phyloP scores from a whole-genome alignment of 2,113 vertebrate genomes.

The Ceratotherium simum region DNA sequence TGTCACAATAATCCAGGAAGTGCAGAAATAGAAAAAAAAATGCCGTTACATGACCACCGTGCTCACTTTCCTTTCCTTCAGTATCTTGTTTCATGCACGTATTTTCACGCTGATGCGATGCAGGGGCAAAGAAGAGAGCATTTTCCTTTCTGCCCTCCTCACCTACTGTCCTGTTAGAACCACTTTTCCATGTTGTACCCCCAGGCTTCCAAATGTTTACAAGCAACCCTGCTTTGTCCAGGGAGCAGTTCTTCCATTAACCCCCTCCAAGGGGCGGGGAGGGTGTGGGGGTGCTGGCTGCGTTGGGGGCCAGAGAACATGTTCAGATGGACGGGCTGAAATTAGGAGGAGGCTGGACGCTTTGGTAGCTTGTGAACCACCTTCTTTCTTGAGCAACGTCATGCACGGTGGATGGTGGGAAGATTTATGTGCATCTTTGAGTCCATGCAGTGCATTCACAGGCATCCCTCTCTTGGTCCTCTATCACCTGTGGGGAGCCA shows the following conservation, averaged over 20 bases:
- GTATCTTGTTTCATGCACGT: rapidly evolving
- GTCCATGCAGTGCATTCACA: rapidly evolving
- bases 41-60: rapidly evolving
- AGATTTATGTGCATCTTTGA: too few relatives aligned
- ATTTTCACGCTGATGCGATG: rapidly evolving
- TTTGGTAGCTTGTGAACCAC: not conserved
- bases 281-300: not conserved
- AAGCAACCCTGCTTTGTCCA: not conserved
- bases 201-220: not conserved
- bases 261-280: not conserved
- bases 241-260: not conserved
- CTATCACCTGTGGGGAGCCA: not conserved
- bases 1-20: not conserved
- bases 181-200: not conserved
- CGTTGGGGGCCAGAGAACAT: not conserved
- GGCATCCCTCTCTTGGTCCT: not conserved
- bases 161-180: not conserved
- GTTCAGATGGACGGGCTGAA: not conserved
- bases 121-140: not conserved
- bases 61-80: not conserved
- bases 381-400: not conserved
- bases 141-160: not conserved
- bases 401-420: not conserved
- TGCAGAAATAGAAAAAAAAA: not conserved
- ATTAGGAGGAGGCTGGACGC: not conserved